Conservation (phyloP, 2,797 vertebrate genomes). For the Hafferia zeledoni region DNA sequence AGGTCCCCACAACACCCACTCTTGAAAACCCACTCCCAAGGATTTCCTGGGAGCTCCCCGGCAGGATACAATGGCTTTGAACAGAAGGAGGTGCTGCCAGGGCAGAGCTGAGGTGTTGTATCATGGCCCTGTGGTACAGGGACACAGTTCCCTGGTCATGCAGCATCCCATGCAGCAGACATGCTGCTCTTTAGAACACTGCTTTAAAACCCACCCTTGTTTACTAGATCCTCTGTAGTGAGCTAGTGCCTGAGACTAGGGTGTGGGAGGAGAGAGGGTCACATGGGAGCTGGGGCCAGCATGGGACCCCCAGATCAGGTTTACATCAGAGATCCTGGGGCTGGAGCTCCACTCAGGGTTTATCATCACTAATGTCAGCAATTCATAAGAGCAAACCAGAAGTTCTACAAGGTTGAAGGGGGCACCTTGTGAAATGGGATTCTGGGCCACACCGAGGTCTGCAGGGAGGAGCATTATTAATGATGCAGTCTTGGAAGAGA, state of each 20-base stretch:
- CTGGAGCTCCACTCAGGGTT: background rate
- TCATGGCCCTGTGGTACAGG: background rate
- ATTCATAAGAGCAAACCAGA: background rate
- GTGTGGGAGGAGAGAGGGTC: background rate
- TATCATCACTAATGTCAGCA: rapidly evolving
- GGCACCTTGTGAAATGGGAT: background rate
- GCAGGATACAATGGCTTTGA: background rate
- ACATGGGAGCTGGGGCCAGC: background rate
- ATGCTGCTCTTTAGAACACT: background rate
- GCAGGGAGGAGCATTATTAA: background rate
- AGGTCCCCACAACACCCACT: background rate
- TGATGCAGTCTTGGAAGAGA: background rate
- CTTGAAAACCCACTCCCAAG: background rate
- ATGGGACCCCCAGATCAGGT: rapidly evolving
- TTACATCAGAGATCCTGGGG: background rate
- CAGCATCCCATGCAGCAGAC: background rate
- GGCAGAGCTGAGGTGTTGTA: background rate
- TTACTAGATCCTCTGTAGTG: background rate
- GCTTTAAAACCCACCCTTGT: background rate
- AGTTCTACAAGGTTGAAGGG: background rate
- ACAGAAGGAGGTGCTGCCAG: background rate
- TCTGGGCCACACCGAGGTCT: background rate
- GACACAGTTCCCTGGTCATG: rapidly evolving
- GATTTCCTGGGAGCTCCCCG: background rate
- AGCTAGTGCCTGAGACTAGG: background rate